phyloP scores from a whole-genome alignment of 2,888 invertebrate species.

The Heliconius charithonia region DNA sequence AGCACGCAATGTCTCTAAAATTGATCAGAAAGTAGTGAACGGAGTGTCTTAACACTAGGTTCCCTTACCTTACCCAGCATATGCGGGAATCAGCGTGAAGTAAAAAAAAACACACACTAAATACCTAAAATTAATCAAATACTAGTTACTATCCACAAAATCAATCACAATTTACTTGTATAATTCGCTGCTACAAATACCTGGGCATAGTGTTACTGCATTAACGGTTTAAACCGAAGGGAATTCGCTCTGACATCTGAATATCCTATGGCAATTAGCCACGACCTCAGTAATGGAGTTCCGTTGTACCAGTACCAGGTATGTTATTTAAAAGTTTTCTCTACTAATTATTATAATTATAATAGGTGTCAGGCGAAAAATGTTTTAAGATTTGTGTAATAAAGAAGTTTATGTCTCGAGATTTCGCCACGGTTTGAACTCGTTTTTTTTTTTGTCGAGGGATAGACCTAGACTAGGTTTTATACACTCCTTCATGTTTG shows the following conservation, averaged over 20 bases:
- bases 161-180: conserved; percentile 13
- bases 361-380: background rate
- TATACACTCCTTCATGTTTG: too few relatives aligned
- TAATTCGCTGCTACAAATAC: conserved; percentile 21
- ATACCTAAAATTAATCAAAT: background rate
- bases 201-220: conserved; percentile 25
- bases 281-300: conserved; percentile 36
- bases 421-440: background rate
- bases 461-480: too few relatives aligned
- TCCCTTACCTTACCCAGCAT: background rate
- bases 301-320: conserved; percentile 30
- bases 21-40: background rate
- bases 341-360: background rate
- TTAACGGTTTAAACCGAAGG: conserved; percentile 26
- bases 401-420: background rate
- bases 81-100: background rate
- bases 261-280: conserved; percentile 34
- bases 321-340: conserved; percentile 18
- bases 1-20: too few relatives aligned
- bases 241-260: conserved; percentile 28
- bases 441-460: too few relatives aligned
- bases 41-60: background rate
- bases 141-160: conserved; percentile 2
- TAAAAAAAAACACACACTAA: background rate
- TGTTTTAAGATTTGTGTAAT: background rate